phyloP scores from a whole-genome alignment of 2,113 vertebrate genomes.

The Otis tarda region DNA sequence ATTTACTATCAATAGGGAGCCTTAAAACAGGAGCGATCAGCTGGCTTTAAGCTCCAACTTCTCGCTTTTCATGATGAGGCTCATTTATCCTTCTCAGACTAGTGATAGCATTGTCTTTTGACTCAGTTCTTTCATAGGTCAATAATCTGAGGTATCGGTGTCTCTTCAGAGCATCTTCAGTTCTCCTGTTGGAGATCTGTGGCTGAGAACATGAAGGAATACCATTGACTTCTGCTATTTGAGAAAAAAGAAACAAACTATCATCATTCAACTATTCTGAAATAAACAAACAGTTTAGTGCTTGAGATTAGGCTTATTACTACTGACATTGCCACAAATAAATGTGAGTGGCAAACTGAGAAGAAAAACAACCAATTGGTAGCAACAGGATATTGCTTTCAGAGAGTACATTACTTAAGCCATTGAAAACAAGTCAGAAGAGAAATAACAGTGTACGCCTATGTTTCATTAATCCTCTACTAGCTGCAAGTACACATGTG shows the following conservation, averaged over 20 bases:
- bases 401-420: not conserved
- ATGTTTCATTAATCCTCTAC: not conserved
- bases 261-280: not conserved
- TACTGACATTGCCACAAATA: not conserved
- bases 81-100: not conserved
- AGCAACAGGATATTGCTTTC: not conserved
- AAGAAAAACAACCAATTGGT: not conserved
- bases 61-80: not conserved
- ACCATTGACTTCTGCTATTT: not conserved
- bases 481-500: not conserved
- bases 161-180: not conserved
- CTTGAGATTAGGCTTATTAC: not conserved
- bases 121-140: accelerated
- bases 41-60: not conserved
- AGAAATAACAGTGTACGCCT: not conserved
- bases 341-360: not conserved
- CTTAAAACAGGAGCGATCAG: not conserved
- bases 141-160: not conserved
- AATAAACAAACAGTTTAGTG: not conserved
- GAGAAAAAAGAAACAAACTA: not conserved
- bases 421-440: not conserved
- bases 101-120: not conserved
- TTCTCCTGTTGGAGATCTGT: not conserved
- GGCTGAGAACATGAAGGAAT: not conserved
- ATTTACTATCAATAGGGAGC: not conserved